Conservation (phyloP, 1,140 invertebrate species). For the Xylocopa sonorina region DNA sequence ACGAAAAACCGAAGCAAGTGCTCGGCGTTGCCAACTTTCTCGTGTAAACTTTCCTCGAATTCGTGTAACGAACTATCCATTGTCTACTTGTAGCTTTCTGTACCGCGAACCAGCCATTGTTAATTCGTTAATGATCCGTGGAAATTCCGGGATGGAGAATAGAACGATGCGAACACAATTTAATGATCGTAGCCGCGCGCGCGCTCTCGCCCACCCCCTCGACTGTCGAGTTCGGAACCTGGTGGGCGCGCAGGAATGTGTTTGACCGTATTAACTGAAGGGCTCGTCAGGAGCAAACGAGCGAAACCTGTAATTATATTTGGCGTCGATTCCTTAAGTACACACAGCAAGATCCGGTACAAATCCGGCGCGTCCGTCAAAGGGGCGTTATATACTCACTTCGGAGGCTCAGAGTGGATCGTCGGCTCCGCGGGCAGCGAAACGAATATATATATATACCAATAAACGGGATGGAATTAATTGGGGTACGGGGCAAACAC, state of each 20-base stretch:
- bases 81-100: too few relatives aligned
- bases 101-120: background rate
- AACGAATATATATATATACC: too few relatives aligned
- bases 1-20: background rate
- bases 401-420: conserved; percentile 37
- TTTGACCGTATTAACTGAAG: conserved; percentile 72
- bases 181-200: conserved; percentile 11
- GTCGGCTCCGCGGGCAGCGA: conserved; percentile 1
- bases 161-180: conserved; percentile 7
- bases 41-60: background rate
- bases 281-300: conserved; percentile 74
- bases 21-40: background rate
- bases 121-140: conserved; percentile 13
- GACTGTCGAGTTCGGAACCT: conserved; percentile 19
- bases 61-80: background rate
- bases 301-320: conserved; percentile 79
- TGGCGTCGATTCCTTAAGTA: conserved; percentile 77
- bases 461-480: conserved; percentile 52
- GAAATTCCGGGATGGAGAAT: background rate
- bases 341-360: conserved; percentile 65
- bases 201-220: background rate
- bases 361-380: conserved; percentile 66
- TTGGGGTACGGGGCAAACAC: conserved; percentile 13
- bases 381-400: conserved; percentile 65
- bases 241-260: conserved; percentile 45